Percentiles rank a stretch among this genome's conserved stretches.
Evolutionary conservation across 2,797 vertebrate species (phyloP).

Genomic region (Coracias cyanogaster): DNA sequence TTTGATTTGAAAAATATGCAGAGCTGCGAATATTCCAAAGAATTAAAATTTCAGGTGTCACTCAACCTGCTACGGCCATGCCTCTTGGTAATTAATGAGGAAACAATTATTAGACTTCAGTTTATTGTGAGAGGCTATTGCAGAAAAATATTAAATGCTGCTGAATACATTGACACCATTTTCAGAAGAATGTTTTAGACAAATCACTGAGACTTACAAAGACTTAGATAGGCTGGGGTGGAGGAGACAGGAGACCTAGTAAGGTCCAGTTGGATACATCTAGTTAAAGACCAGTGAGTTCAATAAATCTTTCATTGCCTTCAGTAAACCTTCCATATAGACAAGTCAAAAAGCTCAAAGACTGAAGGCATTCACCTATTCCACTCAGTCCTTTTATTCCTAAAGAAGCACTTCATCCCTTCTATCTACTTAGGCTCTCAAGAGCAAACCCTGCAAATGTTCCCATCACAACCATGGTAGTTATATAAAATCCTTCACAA

Average conservation of each 20-base stretch:
- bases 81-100: background rate
- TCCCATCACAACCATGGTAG: background rate
- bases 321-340: background rate
- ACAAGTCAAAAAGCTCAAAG: background rate
- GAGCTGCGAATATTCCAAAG: constrained; percentile 10
- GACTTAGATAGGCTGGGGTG: background rate
- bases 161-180: background rate
- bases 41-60: constrained; percentile 48
- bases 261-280: background rate
- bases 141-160: background rate
- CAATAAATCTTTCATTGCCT: background rate
- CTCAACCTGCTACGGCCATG: background rate
- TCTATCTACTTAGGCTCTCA: background rate
- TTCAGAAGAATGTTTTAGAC: background rate
- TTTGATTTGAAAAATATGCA: constrained; percentile 39
- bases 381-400: background rate
- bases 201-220: background rate
- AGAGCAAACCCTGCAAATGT: background rate
- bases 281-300: background rate
- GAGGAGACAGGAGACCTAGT: background rate
- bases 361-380: background rate
- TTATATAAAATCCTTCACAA: background rate
- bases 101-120: constrained; percentile 1
- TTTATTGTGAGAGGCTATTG: background rate
- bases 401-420: background rate